These are phyloP conservation scores for Phaethornis superciliosus DNA, from an alignment of 2,113 vertebrate species.

Conservation along the genomic window DNA sequence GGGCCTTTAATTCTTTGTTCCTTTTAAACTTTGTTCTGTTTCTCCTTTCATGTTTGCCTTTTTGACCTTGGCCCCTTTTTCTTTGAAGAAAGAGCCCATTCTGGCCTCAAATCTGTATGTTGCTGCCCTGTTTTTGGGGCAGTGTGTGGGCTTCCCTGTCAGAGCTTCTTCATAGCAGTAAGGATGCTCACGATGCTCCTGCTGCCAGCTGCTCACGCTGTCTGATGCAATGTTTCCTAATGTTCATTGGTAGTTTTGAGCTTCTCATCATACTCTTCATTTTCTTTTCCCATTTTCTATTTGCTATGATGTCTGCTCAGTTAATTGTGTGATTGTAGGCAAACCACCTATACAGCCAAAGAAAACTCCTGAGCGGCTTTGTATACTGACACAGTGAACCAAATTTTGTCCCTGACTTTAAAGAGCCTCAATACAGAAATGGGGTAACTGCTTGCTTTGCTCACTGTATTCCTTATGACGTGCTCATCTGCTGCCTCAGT, in stretches of 20 bases:
- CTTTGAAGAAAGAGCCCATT: neutral
- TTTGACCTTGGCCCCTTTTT: neutral
- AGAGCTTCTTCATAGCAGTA: rapidly evolving
- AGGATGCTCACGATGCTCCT: neutral
- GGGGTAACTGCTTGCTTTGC: neutral
- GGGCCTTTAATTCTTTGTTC: neutral
- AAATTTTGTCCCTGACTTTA: neutral
- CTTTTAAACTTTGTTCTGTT: neutral
- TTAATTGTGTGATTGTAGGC: neutral
- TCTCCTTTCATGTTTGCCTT: neutral
- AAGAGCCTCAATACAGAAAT: neutral
- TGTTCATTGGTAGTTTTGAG: neutral
- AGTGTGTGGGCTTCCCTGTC: neutral
- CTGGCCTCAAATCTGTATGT: neutral
- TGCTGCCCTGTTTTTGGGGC: neutral
- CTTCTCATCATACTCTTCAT: neutral
- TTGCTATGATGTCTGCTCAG: neutral
- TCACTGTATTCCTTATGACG: neutral
- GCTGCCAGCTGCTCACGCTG: neutral
- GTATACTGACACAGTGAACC: neutral
- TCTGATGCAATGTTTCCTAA: neutral
- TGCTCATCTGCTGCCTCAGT: neutral
- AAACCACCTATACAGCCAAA: neutral
- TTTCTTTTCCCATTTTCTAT: neutral
- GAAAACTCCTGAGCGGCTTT: neutral